These are phyloP conservation scores for Frankliniella fusca DNA, from an alignment of 2,888 invertebrate species.

Conservation along the genomic window DNA sequence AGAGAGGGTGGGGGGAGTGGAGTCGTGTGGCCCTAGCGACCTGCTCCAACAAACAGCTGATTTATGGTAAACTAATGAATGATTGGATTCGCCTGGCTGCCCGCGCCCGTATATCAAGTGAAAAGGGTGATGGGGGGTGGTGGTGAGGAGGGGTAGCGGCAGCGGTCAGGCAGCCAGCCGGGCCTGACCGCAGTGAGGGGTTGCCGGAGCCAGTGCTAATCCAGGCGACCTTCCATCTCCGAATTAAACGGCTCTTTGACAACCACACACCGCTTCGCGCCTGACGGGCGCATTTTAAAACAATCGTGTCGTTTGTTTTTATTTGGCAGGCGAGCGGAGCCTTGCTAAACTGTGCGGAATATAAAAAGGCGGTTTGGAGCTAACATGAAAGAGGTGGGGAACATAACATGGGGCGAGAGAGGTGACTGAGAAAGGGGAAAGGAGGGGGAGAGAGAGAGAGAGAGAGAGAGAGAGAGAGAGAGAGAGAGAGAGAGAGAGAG, in stretches of 20 bases:
- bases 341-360: too few relatives aligned
- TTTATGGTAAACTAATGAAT: conserved; percentile 24
- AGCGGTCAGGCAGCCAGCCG: not conserved
- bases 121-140: not conserved
- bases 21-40: not conserved
- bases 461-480: not conserved
- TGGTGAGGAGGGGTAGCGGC: not conserved
- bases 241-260: too few relatives aligned
- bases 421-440: not conserved
- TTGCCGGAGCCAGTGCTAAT: not conserved
- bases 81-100: not conserved
- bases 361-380: too few relatives aligned
- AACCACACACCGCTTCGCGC: too few relatives aligned
- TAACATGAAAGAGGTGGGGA: too few relatives aligned
- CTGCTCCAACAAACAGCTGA: not conserved
- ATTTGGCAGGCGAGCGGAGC: too few relatives aligned
- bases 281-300: too few relatives aligned
- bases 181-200: not conserved
- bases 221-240: not conserved
- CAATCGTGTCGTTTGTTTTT: too few relatives aligned
- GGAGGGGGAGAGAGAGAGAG: not conserved
- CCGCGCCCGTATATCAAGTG: conserved; percentile 3
- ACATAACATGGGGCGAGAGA: too few relatives aligned
- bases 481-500: not conserved
- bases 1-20: not conserved